Percentiles rank a stretch among this genome's conserved stretches.
These are phyloP conservation scores for Sialis fuliginosa DNA, from an alignment of 2,888 invertebrate species.

Conservation along the genomic window DNA sequence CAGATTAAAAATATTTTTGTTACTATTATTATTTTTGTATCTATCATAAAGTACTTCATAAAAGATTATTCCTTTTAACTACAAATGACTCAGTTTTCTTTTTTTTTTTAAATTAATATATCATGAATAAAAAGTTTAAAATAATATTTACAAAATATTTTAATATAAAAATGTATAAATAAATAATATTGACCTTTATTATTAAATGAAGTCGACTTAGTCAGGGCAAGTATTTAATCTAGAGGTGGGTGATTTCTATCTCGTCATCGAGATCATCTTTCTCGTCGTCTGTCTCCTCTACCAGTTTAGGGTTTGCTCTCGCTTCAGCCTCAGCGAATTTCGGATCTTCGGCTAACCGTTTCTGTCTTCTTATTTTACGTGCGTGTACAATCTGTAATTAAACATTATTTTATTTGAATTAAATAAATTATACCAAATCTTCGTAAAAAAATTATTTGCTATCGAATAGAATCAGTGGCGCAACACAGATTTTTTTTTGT, in stretches of 20 bases:
- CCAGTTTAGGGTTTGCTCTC: conserved; percentile 24
- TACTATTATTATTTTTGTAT: too few species aligned
- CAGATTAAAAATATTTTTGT: too few species aligned
- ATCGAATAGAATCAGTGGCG: background rate
- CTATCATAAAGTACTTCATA: too few species aligned
- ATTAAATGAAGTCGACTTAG: too few species aligned
- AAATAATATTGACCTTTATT: too few species aligned
- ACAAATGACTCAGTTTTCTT: too few species aligned
- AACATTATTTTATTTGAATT: too few species aligned
- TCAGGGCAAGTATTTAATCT: conserved; percentile 16
- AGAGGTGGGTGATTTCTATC: conserved; percentile 71
- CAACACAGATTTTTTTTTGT: too few species aligned
- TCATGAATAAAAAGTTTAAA: background rate
- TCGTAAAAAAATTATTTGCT: background rate
- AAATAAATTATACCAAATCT: too few species aligned
- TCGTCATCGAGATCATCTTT: conserved; percentile 79
- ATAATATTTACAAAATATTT: background rate
- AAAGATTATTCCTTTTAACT: too few species aligned
- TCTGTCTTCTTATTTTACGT: conserved; percentile 33
- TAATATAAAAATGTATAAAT: background rate
- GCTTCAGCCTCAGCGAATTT: conserved; percentile 49
- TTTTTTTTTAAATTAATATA: too few species aligned
- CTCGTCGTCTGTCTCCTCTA: conserved; percentile 70
- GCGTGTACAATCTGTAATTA: background rate
- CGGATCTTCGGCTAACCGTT: conserved; percentile 51